Evolutionary conservation across 2,797 vertebrate genomes (phyloP), one percentile per base, ranked within the genome.

Genomic region (Amazonetta brasiliensis): DNA sequence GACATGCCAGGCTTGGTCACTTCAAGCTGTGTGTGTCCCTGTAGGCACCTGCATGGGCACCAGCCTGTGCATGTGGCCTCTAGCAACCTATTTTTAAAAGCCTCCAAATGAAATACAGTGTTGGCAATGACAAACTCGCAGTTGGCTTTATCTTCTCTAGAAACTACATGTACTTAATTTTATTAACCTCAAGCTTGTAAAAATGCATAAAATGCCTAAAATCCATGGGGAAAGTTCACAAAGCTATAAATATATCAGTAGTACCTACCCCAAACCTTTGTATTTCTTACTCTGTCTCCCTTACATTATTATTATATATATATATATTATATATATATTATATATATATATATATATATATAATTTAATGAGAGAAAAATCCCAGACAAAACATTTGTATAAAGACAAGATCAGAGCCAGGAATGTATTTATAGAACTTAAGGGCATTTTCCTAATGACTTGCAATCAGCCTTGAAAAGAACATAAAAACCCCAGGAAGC

Each of bases 401-500:
- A 64, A 87, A 91, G 79, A 41, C 72, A 82, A 76, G 83, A 85
- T 88, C 39, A 37, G 55, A 86, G n/a, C 22, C 54, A 50, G 80
- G n/a, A 68, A 84, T 82, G 16, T 67, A 90, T 90, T 84, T 90
- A 20, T 68, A 60, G 88, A 89, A 95, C 66, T 86, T 91, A 55
- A 87, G 56, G 74, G 20, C 46, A 69, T 93, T 91, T 94, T 89
- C 79, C 58, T 86, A 92, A 39, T 11, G 14, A 33, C 8, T 87
- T 91, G 44, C 58, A 91, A 84, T 92, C 94, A 91, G 82, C 74
- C 46, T 72, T 83, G 55, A 44, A 88, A 87, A 91, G 59, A 89
- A 46, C 44, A 82, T 76, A 88, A 88, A 87, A 5, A 20, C 54
- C 55, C 28, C 48, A 94, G 87, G 80, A 95, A 92, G 80, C 41